Percentiles rank a stretch among this genome's conserved stretches.
These are phyloP conservation scores for Pammene fasciana DNA, from an alignment of 2,888 invertebrate genomes.

Conservation along the genomic window DNA sequence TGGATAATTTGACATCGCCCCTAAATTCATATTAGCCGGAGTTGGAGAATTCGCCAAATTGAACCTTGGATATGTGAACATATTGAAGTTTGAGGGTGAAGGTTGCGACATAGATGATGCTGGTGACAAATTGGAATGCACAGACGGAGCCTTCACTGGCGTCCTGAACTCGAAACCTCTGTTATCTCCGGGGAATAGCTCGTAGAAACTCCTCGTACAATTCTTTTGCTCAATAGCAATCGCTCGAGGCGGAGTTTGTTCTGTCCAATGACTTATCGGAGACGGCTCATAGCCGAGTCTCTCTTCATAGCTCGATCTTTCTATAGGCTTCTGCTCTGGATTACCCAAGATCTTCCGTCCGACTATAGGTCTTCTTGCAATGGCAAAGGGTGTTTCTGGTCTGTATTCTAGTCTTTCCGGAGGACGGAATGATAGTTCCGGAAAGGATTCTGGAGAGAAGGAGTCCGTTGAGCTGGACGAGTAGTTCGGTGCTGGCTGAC, in stretches of 20 bases:
- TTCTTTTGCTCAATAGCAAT: constrained; percentile 44
- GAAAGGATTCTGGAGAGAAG: constrained; percentile 69
- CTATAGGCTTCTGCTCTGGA: constrained; percentile 26
- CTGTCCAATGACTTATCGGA: constrained; percentile 24
- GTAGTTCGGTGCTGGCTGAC: constrained; percentile 53
- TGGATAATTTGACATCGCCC: constrained; percentile 43
- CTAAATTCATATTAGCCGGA: constrained; percentile 17
- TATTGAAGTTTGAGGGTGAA: constrained; percentile 31
- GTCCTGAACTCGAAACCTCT: constrained; percentile 51
- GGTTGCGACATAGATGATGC: constrained; percentile 35
- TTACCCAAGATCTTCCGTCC: constrained; percentile 64
- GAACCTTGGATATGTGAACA: constrained; percentile 16
- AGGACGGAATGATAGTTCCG: constrained; percentile 50
- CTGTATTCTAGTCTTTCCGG: constrained; percentile 33
- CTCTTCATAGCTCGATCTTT: constrained; percentile 9
- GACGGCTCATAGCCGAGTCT: neutral
- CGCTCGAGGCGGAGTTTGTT: constrained; percentile 52
- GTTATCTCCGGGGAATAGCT: constrained; percentile 65
- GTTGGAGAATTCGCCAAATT: constrained; percentile 6
- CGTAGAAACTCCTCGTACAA: constrained; percentile 51
- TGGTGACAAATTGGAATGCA: constrained; percentile 42
- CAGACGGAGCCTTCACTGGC: constrained; percentile 44
- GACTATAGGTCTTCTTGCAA: constrained; percentile 62
- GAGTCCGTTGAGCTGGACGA: constrained; percentile 74
- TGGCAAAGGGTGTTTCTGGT: constrained; percentile 49